Evolutionary conservation across 2,888 invertebrate species (phyloP).

Genomic region (Iselma pallidipennis): DNA sequence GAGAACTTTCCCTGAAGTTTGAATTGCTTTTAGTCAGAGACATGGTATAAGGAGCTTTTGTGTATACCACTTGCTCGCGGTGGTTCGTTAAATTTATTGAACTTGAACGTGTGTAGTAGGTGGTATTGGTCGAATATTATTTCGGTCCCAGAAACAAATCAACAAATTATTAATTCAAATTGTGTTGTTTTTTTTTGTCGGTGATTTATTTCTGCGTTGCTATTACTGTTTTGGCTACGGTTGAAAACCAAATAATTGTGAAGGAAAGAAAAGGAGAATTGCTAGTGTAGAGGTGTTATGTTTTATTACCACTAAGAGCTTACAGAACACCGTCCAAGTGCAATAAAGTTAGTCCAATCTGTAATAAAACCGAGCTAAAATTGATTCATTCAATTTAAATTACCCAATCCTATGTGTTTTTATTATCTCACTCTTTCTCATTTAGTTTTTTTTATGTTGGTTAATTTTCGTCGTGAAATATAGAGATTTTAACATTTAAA

Average conservation of each 20-base stretch:
- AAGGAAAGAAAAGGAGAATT: not conserved
- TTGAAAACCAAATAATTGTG: not conserved
- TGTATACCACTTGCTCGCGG: not conserved
- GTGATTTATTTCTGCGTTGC: not conserved
- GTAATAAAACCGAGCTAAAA: not conserved
- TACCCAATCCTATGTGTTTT: not conserved
- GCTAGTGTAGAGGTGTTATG: not conserved
- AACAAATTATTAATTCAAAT: not conserved
- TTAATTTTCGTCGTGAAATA: not conserved
- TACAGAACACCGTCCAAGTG: not conserved
- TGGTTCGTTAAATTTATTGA: not conserved
- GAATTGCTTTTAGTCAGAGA: not conserved
- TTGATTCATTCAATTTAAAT: not conserved
- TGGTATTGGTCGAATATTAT: not conserved
- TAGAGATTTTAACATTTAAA: not conserved
- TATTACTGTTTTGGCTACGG: not conserved
- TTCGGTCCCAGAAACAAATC: not conserved
- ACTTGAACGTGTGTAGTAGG: not conserved
- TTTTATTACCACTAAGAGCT: conserved; percentile 1
- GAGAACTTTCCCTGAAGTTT: not conserved
- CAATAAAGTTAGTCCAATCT: not conserved
- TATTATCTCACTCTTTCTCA: not conserved
- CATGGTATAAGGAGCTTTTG: not conserved
- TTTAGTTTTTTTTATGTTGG: not conserved
- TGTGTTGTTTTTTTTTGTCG: not conserved